Evolutionary conservation across 2,113 vertebrate genomes (phyloP), one percentile per base, ranked within the genome.

Genomic region (Cyphomyrus discorhynchus): DNA sequence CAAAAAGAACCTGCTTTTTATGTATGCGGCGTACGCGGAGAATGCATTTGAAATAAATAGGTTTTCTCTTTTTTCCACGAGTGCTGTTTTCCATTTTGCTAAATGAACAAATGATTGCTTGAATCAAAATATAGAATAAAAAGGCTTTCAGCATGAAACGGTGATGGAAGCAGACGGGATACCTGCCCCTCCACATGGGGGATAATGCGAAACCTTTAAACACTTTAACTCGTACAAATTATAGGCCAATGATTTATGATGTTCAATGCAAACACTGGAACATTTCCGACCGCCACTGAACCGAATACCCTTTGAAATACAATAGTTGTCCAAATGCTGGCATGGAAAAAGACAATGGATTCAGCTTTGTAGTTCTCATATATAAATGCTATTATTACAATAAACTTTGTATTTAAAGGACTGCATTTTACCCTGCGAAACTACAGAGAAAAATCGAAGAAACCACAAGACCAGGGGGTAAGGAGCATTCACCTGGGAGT

Each of bases 11-110:
- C 87, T 90, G 77, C 52, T 90, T 87, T 52, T 15, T 15, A 77
- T 77, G 70, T 19, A 39, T 19, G 70, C 31, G 2, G 47, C n/a
- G 74, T 89, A 90, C 88, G 91, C 3, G 0, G 89, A 91, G 90
- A 94, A 93, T 91, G 90, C 90, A 83, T 90, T 92, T 87, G 74
- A 91, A 92, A 93, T 91, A 93, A 94, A 92, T 89, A 89, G 35
- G 31, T 42, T 56, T 45, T 88, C 49, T 82, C 82, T 88, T 39
- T 86, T 86, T 87, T 21, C 50, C 27, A 56, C 3, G 82, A 85
- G 45, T 91, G 52, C 87, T 82, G 89, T 70, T 66, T 89, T 88
- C 31, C 89, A 85, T 89, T 88, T 89, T 84, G 62, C 80, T 84
- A 91, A 91, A 92, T 84, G 88, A 77, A 74, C 77, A 85, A 89